These are phyloP conservation scores for Mesocentrotus franciscanus DNA, from an alignment of 53 echinoderm and acorn worm genomes.

Conservation along the genomic window DNA sequence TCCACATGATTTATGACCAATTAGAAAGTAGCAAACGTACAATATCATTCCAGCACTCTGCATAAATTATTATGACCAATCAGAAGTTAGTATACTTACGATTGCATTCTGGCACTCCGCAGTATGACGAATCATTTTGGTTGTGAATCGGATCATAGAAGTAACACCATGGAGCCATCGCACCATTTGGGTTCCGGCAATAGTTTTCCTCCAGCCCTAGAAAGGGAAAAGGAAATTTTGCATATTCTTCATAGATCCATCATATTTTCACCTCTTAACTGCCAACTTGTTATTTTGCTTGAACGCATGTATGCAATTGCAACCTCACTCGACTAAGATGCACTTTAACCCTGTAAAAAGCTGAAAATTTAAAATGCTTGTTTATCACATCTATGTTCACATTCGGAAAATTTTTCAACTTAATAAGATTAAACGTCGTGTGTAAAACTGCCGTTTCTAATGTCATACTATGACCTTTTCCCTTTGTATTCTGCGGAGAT, in stretches of 20 bases:
- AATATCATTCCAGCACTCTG: not conserved
- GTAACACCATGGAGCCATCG: slow-evolving; percentile 76
- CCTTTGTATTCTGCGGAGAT: too few relatives aligned
- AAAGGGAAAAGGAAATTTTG: not conserved
- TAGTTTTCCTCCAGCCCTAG: slow-evolving; percentile 75
- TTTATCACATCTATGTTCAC: too few relatives aligned
- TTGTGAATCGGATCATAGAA: slow-evolving; percentile 59
- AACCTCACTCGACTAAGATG: too few relatives aligned
- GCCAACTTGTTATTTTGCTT: not conserved
- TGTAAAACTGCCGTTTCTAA: too few relatives aligned
- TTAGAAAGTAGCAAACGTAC: too few relatives aligned
- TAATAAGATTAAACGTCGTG: too few relatives aligned
- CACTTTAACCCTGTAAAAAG: too few relatives aligned
- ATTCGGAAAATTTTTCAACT: too few relatives aligned
- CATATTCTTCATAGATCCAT: not conserved
- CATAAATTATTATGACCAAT: not conserved
- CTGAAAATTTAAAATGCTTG: too few relatives aligned
- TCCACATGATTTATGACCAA: not conserved
- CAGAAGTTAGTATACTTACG: slow-evolving; percentile 59
- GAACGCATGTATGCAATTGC: too few relatives aligned
- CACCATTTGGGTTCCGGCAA: slow-evolving; percentile 72
- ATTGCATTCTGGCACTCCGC: slow-evolving; percentile 72
- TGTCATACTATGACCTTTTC: too few relatives aligned
- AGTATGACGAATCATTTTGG: slow-evolving; percentile 56
- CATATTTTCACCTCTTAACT: not conserved